Percentiles rank a stretch among this genome's conserved stretches.
Evolutionary conservation across 2,797 vertebrate species (phyloP).

Genomic region (Hypotaenidia okinawae): DNA sequence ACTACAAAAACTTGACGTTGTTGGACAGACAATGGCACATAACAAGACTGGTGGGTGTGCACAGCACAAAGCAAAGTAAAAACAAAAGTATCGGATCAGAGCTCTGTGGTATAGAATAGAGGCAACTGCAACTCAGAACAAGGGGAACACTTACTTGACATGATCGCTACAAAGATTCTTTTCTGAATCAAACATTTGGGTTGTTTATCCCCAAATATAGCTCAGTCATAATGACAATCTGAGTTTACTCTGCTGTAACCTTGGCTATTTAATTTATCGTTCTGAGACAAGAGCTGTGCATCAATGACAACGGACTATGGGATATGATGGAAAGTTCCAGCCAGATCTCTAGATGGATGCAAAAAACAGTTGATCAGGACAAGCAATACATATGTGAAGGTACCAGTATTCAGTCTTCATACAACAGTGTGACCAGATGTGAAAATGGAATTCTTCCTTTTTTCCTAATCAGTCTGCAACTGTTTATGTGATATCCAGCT

Average conservation of each 20-base stretch:
- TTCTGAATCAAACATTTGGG: not conserved
- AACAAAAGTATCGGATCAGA: not conserved
- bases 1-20: not conserved
- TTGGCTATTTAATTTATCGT: not conserved
- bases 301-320: not conserved
- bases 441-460: not conserved
- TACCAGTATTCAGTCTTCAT: not conserved
- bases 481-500: not conserved
- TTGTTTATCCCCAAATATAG: not conserved
- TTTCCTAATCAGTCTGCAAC: not conserved
- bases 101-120: not conserved
- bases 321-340: not conserved
- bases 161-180: not conserved
- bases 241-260: not conserved
- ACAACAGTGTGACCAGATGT: not conserved
- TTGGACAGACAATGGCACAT: not conserved
- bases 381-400: not conserved
- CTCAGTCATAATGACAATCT: not conserved
- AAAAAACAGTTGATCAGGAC: not conserved
- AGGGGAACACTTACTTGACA: not conserved
- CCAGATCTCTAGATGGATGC: not conserved
- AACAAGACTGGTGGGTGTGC: not conserved
- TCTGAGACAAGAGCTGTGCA: not conserved
- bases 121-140: not conserved
- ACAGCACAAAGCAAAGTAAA: not conserved